Evolutionary conservation across 2,888 invertebrate genomes (phyloP), one percentile per base, ranked within the genome.

Genomic region (Druceiella hillmani): DNA sequence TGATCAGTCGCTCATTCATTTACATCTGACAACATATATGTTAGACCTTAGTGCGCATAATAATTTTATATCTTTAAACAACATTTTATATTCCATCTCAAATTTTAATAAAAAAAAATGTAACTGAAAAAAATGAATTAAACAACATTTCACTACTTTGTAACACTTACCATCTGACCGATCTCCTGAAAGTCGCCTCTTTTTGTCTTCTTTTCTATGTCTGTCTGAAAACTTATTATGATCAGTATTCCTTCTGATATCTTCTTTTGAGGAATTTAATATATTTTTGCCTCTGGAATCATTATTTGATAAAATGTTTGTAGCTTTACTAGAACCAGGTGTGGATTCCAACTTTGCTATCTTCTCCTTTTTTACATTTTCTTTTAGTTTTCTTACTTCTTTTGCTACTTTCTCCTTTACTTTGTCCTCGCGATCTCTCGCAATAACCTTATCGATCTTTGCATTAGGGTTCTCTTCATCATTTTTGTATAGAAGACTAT

Each of bases 401-500:
- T 2, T 39, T 13, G 4, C 16, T 20, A 41, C 44, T 4, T 47
- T 43, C 36, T 40, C 41, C 11, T 50, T 46, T 16, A 33, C 36
- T 17, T 54, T 61, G 36, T 61, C 55, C 25, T 61, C 57, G 15
- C 58, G 57, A 45, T 66, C 67, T 42, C 57, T 51, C 25, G 60
- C 52, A 1, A 70, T 57, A 2, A 69, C 40, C 27, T 56, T 59
- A 50, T 74, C 75, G 26, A 75, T 64, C 52, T 64, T 67, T 11
- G 57, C 59, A 45, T 72, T 56, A 15, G 50, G 46, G 20, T 52
- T 52, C 5, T 61, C 59, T 46, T 76, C 72, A 3, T 73, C 74
- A 3, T 64, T 57, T 0, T 61, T 59, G 50, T 75, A 78, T 22
- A 75, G 45, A 2, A 78, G 55, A n/a, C 52, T 52, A 33, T 64